Evolutionary conservation across 2,113 vertebrate genomes (phyloP), one percentile per base, ranked within the genome.

Genomic region (Notechis scutatus): DNA sequence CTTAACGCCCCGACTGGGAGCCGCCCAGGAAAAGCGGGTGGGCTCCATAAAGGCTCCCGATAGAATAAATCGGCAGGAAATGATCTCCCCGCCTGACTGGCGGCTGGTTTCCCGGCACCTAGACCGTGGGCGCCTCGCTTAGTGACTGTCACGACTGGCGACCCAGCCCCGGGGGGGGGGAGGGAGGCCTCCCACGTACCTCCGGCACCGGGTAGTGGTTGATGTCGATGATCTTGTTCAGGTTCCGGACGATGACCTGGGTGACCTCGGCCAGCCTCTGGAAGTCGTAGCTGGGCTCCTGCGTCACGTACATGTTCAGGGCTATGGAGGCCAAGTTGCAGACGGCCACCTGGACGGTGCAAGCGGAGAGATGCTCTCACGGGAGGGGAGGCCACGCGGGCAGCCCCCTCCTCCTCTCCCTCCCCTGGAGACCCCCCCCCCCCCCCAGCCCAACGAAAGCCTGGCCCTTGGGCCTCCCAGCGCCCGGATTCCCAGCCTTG

Each of bases 161-260:
- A 64, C 61, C 26, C 10, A 12, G 59, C 59, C 29, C 12, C 47
- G 47, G 47, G 1, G 45, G 0, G 47, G 47, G 5, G 45, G 47
- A 3, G 4, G 47, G 47, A 6, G 18, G 0, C 26, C 12, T 47
- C 4, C 0, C 34, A 7, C 97, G 56, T 95, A 99, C 99, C 99
- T 99, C 99, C 42, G 97, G 97, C 39, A 99, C 95, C 0, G 99
- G 99, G 94, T 99, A 99, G 95, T 98, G 99, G 96, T 99, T 99
- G 96, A 99, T 98, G n/a, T 99, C 98, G 20, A 99, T 99, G 94
- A 99, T 99, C 96, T 99, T 99, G 96, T 99, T 99, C 87, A 99
- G 97, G 96, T 99, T 99, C 85, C 97, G 96, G 59, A 99, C 99
- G 0, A 99, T 98, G 88, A 99, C 99, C 95, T 98, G 98, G 24